These are phyloP conservation scores for Crepidodera aurea DNA, from an alignment of 2,888 invertebrate genomes.

Conservation along the genomic window DNA sequence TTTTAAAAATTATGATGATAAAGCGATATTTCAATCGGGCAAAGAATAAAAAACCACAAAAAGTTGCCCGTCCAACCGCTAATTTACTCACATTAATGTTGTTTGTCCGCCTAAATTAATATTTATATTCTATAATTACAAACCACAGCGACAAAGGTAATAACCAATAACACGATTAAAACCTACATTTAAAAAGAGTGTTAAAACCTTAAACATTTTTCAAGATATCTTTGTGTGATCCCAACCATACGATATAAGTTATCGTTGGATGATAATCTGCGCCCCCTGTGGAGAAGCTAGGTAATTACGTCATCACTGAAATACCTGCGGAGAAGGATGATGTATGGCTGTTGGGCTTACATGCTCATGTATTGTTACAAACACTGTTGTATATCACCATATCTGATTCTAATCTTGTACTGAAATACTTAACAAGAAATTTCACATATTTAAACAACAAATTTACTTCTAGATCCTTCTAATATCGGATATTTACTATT, in stretches of 20 bases:
- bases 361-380: slow-evolving; percentile 54
- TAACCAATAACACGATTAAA: slow-evolving; percentile 34
- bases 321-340: slow-evolving; percentile 43
- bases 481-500: too few species aligned
- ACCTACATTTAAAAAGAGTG: slow-evolving; percentile 33
- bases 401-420: too few species aligned
- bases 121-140: slow-evolving; percentile 36
- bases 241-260: slow-evolving; percentile 54
- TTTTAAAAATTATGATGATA: too few species aligned
- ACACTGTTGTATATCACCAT: slow-evolving; percentile 56
- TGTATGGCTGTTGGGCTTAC: slow-evolving; percentile 37
- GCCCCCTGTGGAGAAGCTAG: slow-evolving; percentile 55
- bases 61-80: slow-evolving; percentile 29
- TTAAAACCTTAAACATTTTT: slow-evolving; percentile 28
- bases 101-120: slow-evolving; percentile 36
- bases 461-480: too few species aligned
- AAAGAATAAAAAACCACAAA: slow-evolving; percentile 16
- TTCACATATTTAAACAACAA: too few species aligned
- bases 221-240: slow-evolving; percentile 40
- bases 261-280: slow-evolving; percentile 57
- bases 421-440: too few species aligned
- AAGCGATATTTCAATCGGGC: slow-evolving; percentile 17
- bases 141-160: too few species aligned
- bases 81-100: slow-evolving; percentile 32
- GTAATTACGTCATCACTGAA: slow-evolving; percentile 59